Evolutionary conservation across 2,888 invertebrate genomes (phyloP).

Genomic region (Rhingia campestris): DNA sequence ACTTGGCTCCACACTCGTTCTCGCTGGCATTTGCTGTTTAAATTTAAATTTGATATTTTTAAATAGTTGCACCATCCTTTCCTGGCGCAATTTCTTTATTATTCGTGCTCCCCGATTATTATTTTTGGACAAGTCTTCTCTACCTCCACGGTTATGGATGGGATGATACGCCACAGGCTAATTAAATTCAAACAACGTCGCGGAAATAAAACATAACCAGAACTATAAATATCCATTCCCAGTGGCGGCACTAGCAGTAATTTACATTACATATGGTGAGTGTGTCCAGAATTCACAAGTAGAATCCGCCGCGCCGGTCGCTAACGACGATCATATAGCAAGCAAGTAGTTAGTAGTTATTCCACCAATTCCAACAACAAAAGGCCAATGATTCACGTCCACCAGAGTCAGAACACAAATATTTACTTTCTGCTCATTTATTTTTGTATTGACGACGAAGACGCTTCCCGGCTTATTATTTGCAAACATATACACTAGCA

Average conservation of each 20-base stretch:
- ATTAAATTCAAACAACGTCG: conserved; percentile 57
- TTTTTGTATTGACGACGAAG: conserved; percentile 12
- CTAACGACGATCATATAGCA: conserved; percentile 25
- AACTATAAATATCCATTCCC: conserved; percentile 58
- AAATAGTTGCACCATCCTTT: conserved; percentile 56
- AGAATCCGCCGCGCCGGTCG: conserved; percentile 48
- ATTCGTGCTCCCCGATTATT: conserved; percentile 21
- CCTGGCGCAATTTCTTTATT: conserved; percentile 16
- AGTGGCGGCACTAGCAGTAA: conserved; percentile 28
- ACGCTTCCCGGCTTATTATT: conserved; percentile 61
- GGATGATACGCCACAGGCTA: conserved; percentile 10
- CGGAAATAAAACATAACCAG: conserved; percentile 44
- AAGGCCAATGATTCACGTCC: conserved; percentile 64
- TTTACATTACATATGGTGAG: conserved; percentile 58
- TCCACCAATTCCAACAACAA: conserved; percentile 18
- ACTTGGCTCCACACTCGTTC: conserved; percentile 13
- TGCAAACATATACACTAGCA: conserved; percentile 32
- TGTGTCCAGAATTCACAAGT: conserved; percentile 68
- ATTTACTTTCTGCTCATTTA: conserved; percentile 49
- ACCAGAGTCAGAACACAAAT: conserved; percentile 45
- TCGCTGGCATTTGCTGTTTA: neutral
- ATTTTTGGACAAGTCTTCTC: conserved; percentile 21
- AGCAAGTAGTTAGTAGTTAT: neutral
- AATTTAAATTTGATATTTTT: conserved; percentile 44
- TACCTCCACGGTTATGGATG: neutral